Evolutionary conservation across 2,888 invertebrate genomes (phyloP).

Genomic region (Oligia latruncula): DNA sequence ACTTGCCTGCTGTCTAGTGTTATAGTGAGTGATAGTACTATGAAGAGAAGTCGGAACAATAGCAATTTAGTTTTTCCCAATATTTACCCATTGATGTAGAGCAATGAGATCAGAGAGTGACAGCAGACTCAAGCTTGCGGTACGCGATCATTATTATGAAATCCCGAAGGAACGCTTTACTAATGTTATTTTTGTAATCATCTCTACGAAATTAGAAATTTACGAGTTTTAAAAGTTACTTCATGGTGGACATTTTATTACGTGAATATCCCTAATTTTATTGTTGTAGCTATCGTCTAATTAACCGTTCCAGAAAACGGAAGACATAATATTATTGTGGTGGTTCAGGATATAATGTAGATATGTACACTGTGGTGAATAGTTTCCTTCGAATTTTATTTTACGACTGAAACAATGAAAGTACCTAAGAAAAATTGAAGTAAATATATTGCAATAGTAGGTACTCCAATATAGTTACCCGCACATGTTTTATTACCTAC

Average conservation of each 20-base stretch:
- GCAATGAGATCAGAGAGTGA: background rate
- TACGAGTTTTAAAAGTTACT: background rate
- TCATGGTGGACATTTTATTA: background rate
- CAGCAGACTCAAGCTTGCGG: background rate
- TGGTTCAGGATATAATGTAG: background rate
- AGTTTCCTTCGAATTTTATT: background rate
- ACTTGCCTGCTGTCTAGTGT: slow-evolving; percentile 13
- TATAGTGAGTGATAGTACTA: background rate
- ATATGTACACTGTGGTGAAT: background rate
- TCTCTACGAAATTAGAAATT: background rate
- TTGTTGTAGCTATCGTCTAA: background rate
- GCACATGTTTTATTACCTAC: slow-evolving; percentile 24
- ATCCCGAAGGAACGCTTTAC: background rate
- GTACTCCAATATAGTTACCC: slow-evolving; percentile 14
- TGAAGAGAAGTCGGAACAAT: background rate
- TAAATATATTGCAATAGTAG: slow-evolving; percentile 2
- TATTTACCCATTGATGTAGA: background rate
- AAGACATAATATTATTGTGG: background rate
- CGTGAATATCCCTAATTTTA: too few species aligned
- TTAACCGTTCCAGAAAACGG: background rate
- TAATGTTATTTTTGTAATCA: background rate
- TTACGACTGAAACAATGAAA: background rate
- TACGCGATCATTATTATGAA: background rate
- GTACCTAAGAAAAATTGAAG: background rate
- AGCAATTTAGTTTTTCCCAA: background rate